Evolutionary conservation across 2,113 vertebrate species (phyloP), one percentile per base, ranked within the genome.

Genomic region (Arothron firmamentum): DNA sequence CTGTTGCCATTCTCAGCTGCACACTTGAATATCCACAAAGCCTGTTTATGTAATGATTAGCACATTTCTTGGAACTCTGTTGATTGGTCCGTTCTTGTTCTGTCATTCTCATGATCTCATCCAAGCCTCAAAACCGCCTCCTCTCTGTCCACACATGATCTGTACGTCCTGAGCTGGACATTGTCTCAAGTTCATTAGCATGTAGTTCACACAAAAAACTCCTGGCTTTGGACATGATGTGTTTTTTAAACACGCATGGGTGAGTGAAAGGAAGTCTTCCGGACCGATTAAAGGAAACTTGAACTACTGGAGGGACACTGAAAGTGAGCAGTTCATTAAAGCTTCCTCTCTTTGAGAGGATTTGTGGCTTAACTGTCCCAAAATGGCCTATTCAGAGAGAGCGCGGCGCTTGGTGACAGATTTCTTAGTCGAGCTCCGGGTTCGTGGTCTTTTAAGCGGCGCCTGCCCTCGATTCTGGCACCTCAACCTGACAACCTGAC

Each of bases 331-430:
- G 20, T 34, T 18, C 43, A 42, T 18, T 48, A 12, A 34, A 6
- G 2, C 19, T 62, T n/a, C 15, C 45, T n/a, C 52, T 56, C 41
- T 49, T 21, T 42, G 46, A 55, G 45, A 21, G 52, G 51, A 67
- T 58, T 58, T 54, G 56, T 31, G 18, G 59, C 79, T 69, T 70
- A 6, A 43, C 34, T 67, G 52, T 74, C 59, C 52, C 41, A 81
- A 74, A 67, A 79, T 43, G 59, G 64, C 59, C 70, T 79, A 68
- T 72, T 70, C 71, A 77, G 63, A 53, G 58, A 52, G 50, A 56
- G 65, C 60, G 63, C 51, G 60, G 65, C 19, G 31, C 16, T 45
- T 45, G 9, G 21, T 61, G 64, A 55, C 62, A 70, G 55, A 59
- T 25, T 62, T 49, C n/a, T 53, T 62, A 34, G 41, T 58, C 14